Base-by-base conservation (phyloP, 92 coral and sea anemone species). In the Zoanthus sociatus region DNA sequence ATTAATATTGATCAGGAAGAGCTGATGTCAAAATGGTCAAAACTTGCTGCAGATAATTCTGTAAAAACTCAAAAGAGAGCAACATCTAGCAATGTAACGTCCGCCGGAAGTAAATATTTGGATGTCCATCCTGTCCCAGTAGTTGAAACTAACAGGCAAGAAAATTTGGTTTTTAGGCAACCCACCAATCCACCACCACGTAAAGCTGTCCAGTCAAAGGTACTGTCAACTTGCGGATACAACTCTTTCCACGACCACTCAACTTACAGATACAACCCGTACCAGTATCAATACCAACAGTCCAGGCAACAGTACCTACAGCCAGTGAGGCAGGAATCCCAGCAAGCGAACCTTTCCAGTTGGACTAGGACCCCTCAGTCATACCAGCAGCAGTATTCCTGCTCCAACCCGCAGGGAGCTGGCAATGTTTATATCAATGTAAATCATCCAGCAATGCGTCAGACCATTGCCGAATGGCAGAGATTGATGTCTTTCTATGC, bases 371-470 rank as follows among this genome's bases (percentile, higher is more conserved):
- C 46, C 76, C 46, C 42, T 0, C 1, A n/a, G 15, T 44, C 44
- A 14, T 66, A n/a, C 55, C 85, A 47, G 61, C 85, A 68, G 42
- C 84, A 33, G 20, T n/a, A 9, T 17, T 67, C 42, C 54, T 18
- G 7, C 13, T 74, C 6, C 30, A 32, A 21, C 46, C 85, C 66
- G 31, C 85, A 64, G 17, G 31, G 75, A 20, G 2, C 44, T 46
- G 26, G 44, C 20, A 81, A 64, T 44, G 53, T 81, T 54, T 81
- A 81, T 33, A 81, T 81, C 73, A 81, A 81, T 44, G 85, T 73
- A 13, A 81, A 66, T 31, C 85, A 81, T 14, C 85, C 85, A 18
- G 85, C 85, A 9, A 81, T 81, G 85, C 85, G 85, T 15, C 85
- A 67, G 16, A 81, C 85, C 26, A 33, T 81, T n/a, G 61, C 75